These are phyloP conservation scores for Sympetrum striolatum DNA, from an alignment of 2,888 invertebrate genomes.

Conservation along the genomic window DNA sequence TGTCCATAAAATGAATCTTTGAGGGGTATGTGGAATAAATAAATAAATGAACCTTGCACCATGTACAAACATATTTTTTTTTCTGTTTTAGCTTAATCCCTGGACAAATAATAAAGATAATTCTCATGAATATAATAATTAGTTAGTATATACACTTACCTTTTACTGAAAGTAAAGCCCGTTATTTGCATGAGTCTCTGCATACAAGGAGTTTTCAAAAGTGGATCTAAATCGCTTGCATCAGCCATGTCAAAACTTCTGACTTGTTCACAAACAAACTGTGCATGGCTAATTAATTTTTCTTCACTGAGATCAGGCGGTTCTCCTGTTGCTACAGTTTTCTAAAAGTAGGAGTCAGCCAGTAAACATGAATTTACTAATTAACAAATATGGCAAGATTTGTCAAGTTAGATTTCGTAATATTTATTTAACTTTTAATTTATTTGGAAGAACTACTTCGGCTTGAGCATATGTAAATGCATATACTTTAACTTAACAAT, in stretches of 20 bases:
- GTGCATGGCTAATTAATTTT: constrained; percentile 75
- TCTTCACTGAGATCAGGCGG: constrained; percentile 71
- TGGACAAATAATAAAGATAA: too few species aligned
- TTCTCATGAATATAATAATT: too few species aligned
- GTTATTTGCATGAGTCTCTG: constrained; percentile 76
- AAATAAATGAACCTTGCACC: too few species aligned
- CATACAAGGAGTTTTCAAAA: constrained; percentile 77
- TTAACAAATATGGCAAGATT: background rate
- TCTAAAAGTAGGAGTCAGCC: constrained; percentile 55
- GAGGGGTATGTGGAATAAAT: too few species aligned
- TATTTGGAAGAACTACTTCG: too few species aligned
- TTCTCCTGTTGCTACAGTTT: constrained; percentile 62
- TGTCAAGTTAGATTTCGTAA: background rate
- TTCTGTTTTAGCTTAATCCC: too few species aligned
- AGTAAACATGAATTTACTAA: background rate
- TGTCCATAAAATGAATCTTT: too few species aligned
- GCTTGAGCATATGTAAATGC: too few species aligned
- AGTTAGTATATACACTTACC: constrained; percentile 54
- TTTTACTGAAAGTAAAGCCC: constrained; percentile 74
- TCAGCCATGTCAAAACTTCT: constrained; percentile 62
- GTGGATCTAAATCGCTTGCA: constrained; percentile 62
- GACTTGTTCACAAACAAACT: constrained; percentile 82
- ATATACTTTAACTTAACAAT: too few species aligned
- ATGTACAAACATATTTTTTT: too few species aligned
- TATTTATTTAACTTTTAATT: background rate